phyloP scores from a whole-genome alignment of 2,797 vertebrate species.

The Anguilla pacifica region DNA sequence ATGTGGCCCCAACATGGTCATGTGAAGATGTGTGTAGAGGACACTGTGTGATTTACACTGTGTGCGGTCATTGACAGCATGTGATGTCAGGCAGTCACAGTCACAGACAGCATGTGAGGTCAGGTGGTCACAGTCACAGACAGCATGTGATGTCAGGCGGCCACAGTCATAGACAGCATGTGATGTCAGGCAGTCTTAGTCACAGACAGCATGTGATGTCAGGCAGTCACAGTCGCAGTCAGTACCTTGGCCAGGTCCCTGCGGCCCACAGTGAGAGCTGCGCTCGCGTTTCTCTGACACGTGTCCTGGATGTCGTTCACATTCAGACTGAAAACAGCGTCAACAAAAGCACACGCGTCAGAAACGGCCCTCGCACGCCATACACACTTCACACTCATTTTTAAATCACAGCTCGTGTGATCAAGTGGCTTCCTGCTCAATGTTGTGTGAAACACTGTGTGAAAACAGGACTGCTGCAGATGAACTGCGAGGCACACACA shows the following conservation, averaged over 20 bases:
- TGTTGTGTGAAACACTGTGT: not conserved
- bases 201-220: not conserved
- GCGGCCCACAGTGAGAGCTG: slow-evolving; percentile 84
- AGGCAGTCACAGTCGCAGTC: not conserved
- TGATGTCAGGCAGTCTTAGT: no score
- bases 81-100: not conserved
- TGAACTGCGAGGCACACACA: slow-evolving; percentile 75
- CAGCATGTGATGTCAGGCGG: not conserved
- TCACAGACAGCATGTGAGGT: not conserved
- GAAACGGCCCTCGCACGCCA: not conserved
- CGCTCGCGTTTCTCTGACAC: slow-evolving; percentile 91
- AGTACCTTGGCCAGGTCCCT: slow-evolving; percentile 91
- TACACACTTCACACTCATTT: not conserved
- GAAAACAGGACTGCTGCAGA: no score
- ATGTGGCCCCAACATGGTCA: not conserved
- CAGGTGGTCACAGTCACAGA: not conserved
- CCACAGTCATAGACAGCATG: not conserved
- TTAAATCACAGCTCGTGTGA: not conserved
- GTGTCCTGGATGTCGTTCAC: slow-evolving; percentile 92
- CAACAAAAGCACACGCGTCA: not conserved
- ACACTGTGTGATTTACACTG: no score
- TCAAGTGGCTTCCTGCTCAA: not conserved
- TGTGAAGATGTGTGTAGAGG: not conserved
- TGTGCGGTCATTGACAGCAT: not conserved
- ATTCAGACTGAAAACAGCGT: slow-evolving; percentile 76